Percentiles rank a stretch among this genome's conserved stretches.
Conservation (phyloP, 2,113 vertebrate genomes). For the Oncorhynchus tshawytscha region DNA sequence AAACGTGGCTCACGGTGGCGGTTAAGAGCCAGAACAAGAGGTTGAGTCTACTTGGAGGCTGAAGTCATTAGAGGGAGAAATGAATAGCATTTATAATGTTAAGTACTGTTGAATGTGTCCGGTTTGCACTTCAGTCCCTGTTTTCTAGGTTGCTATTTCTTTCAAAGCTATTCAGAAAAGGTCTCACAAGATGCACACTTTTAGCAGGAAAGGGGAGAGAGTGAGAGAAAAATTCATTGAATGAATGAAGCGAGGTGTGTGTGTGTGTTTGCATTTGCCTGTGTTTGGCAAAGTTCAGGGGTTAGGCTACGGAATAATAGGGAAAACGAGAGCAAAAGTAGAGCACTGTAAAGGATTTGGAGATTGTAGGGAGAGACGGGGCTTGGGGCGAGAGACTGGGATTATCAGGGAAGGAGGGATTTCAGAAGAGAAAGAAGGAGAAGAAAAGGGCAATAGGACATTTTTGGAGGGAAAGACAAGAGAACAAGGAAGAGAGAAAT, state of each 20-base stretch:
- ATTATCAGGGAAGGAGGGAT: not conserved
- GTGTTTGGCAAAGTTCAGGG: constrained; percentile 57
- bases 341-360: constrained; percentile 38
- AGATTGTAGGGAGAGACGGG: constrained; percentile 40
- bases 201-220: constrained; percentile 69
- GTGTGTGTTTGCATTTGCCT: constrained; percentile 38
- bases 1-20: not conserved
- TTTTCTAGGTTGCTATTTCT: not conserved
- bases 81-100: constrained; percentile 50
- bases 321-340: constrained; percentile 43
- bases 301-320: constrained; percentile 49
- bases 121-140: constrained; percentile 49
- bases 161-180: constrained; percentile 31
- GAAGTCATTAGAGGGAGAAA: not conserved
- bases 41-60: not conserved
- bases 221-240: constrained; percentile 49
- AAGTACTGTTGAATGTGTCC: constrained; percentile 62
- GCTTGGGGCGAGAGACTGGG: constrained; percentile 20
- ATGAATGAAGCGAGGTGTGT: constrained; percentile 20
- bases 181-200: constrained; percentile 32
- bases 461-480: constrained; percentile 56
- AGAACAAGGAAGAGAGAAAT: not conserved
- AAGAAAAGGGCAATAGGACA: constrained; percentile 27
- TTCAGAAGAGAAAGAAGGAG: constrained; percentile 15
- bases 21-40: constrained; percentile 1